A percentile compares a stretch with the other conserved stretches of the same genome.
These are phyloP conservation scores for Dasyornis broadbenti DNA, from an alignment of 2,113 vertebrate genomes.

Conservation along the genomic window DNA sequence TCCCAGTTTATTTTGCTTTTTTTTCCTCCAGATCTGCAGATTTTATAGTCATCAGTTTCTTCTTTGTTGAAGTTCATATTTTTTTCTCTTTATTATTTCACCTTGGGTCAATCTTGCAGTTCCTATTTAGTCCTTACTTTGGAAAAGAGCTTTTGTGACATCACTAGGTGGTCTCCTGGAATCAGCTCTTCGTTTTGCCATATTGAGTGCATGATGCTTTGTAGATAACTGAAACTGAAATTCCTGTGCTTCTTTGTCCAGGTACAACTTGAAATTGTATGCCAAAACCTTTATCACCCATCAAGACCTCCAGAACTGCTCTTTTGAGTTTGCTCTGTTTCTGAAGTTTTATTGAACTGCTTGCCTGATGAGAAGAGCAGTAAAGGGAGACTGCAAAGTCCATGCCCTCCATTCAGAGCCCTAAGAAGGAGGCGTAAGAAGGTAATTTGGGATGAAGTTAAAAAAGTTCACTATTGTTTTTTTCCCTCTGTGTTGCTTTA, in stretches of 20 bases:
- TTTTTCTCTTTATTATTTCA: rapidly evolving
- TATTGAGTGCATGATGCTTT: not conserved
- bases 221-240: not conserved
- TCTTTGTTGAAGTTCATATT: not conserved
- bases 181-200: not conserved
- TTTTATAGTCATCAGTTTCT: not conserved
- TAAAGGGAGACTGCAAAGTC: not conserved
- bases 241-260: not conserved
- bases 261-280: not conserved
- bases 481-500: not conserved
- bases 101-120: not conserved
- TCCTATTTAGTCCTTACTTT: not conserved
- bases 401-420: not conserved
- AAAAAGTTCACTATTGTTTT: not conserved
- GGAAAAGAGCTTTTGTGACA: not conserved
- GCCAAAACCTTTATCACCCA: not conserved
- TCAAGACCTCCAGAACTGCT: not conserved
- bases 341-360: not conserved
- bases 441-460: not conserved
- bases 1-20: not conserved
- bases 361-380: not conserved
- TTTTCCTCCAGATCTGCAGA: not conserved
- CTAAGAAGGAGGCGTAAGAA: not conserved
- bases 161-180: not conserved
- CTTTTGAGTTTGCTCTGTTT: not conserved